Base-by-base conservation (phyloP, 1,140 invertebrate species). In the Drosophila yakuba region DNA sequence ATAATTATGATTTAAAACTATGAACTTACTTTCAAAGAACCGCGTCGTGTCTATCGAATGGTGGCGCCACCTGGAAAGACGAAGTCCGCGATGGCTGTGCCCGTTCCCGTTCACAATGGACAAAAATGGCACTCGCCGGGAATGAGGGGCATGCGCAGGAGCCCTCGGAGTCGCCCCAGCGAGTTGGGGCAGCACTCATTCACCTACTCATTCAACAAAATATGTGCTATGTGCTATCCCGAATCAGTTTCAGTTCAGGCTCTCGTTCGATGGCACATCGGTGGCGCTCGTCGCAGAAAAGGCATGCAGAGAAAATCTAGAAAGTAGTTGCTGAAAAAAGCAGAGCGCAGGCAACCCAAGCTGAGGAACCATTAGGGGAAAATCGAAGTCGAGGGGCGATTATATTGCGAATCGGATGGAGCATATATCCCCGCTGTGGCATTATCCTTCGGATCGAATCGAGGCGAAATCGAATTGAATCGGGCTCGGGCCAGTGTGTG, bases 181-280 rank as follows among this genome's bases (percentile, higher is more conserved):
- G 67, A 71, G 67, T 71, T 71, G 45, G 45, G 60, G 60, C 60
- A 59, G 39, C 60, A 81, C 74, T 82, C 80, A 83, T 83, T 85
- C 81, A 85, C 79, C 81, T 76, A 83, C 77, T 84, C 80, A 84
- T 84, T 84, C 81, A 84, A 84, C 81, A 84, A 84, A 84, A 84
- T 84, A 80, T 80, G 75, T 80, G 61, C 73, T 74, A 66, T 80
- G 75, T 80, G 61, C 73, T 74, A 68, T 52, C 64, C 38, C 61
- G 55, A 71, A 51, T 84, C 80, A 83, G 76, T 84, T 83, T 80
- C 73, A 85, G 81, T 85, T 85, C 75, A 84, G 76, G 81, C 81
- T 80, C 80, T 84, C 76, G 77, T 84, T 84, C 77, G 80, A 72
- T 80, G 78, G 80, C 80, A 84, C 80, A 80, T 85, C 73, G 81